Base-by-base conservation (phyloP, 2,113 vertebrate species). In the Dascyllus trimaculatus region DNA sequence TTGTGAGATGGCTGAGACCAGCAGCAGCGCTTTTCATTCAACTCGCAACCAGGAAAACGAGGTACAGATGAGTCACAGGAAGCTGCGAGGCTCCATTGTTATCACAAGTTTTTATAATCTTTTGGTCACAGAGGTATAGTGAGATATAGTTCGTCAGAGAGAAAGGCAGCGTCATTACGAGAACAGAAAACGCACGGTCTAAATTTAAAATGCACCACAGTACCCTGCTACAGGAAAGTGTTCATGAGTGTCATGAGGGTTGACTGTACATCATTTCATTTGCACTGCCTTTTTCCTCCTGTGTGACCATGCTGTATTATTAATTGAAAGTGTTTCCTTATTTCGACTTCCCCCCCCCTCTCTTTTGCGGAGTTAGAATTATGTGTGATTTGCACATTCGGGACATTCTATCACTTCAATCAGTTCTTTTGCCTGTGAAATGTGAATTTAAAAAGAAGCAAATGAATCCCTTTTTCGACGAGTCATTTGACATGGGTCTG, bases 311-410 rank as follows among this genome's bases (percentile, higher is more conserved):
- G 8, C 51, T 72, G 22, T 54, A 70, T 81, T 79, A 76, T 75
- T 86, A 76, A 79, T 70, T 76, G 21, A 76, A 82, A 48, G 59
- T 60, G 22, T 74, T 89, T 80, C 38, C 45, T 43, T 32, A 29
- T 68, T 70, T 54, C 9, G 48, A 51, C 63, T 64, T 1, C 51
- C 35, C 21, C 15, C 21, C 15, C 63, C 45, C 19, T 22, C 38
- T 29, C 11, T 25, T 0, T 7, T 46, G 43, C 53, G 43, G 6
- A 38, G 48, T 46, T 48, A 48, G 61, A 76, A 65, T 21, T 26
- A 46, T 69, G 32, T 45, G 56, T 14, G 13, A 73, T 67, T 76
- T 71, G n/a, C 18, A 51, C 71, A 32, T 70, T 64, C 35, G 57
- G 75, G 53, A 53, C 14, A n/a, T 71, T 68, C n/a, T 49, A 10